Evolutionary conservation across 2,113 vertebrate genomes (phyloP).

Genomic region (Sturnus vulgaris): DNA sequence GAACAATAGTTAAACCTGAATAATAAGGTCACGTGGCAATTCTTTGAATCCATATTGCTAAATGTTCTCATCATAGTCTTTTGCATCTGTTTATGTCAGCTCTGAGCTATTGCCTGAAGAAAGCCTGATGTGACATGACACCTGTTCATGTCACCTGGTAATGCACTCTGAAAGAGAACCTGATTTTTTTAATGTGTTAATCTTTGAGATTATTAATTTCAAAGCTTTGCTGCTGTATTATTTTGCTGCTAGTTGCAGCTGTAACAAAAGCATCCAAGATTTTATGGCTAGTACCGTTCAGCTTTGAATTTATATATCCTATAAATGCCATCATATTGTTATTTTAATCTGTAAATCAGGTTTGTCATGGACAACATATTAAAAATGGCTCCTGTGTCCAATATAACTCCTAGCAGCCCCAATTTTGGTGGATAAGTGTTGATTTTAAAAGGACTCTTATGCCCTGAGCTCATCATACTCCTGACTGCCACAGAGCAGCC

Average conservation of each 20-base stretch:
- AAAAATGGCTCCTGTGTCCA: conserved; percentile 52
- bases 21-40: background rate
- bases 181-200: conserved; percentile 9
- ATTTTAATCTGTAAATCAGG: conserved; percentile 72
- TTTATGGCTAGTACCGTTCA: conserved; percentile 42
- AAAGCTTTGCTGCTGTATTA: conserved; percentile 27
- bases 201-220: conserved; percentile 53
- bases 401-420: conserved; percentile 61
- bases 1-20: background rate
- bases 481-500: conserved; percentile 40
- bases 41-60: background rate
- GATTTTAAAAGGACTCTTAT: conserved; percentile 56
- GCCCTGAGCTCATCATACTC: conserved; percentile 53
- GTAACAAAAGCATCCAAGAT: conserved; percentile 38
- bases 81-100: conserved; percentile 63
- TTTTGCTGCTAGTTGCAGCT: conserved; percentile 53
- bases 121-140: conserved; percentile 51
- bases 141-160: conserved; percentile 58
- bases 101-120: conserved; percentile 39
- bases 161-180: background rate
- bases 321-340: conserved; percentile 66
- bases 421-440: conserved; percentile 41
- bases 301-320: conserved; percentile 63
- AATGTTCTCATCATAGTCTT: background rate
- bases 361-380: conserved; percentile 61